These are phyloP conservation scores for Ophioderma brevispina DNA, from an alignment of 35 echinoderm and acorn worm genomes.

Conservation along the genomic window DNA sequence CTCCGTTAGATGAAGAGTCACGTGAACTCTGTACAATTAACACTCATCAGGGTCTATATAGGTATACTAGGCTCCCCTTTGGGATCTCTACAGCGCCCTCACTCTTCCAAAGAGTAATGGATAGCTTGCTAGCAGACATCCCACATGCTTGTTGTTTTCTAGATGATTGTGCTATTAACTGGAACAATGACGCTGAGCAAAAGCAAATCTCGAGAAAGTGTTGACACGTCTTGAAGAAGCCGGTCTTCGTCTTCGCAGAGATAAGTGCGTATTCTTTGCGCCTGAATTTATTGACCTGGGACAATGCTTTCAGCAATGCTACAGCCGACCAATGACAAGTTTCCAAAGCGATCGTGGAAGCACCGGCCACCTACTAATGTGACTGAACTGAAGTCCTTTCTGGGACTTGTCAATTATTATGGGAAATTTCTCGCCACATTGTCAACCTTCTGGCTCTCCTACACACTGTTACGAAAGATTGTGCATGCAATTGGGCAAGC, in stretches of 20 bases:
- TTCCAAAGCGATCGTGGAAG: constrained; percentile 42
- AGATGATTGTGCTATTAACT: constrained; percentile 63
- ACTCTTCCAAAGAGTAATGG: constrained; percentile 59
- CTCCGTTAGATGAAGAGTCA: background rate
- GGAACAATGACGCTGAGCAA: constrained; percentile 57
- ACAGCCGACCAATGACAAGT: constrained; percentile 23
- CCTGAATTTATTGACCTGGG: constrained; percentile 46
- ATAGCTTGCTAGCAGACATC: constrained; percentile 41
- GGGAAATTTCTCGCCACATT: too few species aligned
- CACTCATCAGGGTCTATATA: constrained; percentile 39
- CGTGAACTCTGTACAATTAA: constrained; percentile 48
- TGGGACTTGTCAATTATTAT: constrained; percentile 64
- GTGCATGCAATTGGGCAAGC: too few species aligned
- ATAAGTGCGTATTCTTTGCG: too few species aligned
- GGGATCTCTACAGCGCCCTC: constrained; percentile 41
- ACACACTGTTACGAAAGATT: too few species aligned
- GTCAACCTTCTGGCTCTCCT: too few species aligned
- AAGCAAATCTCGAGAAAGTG: constrained; percentile 49
- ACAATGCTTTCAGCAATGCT: constrained; percentile 41
- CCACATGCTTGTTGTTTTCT: constrained; percentile 36
- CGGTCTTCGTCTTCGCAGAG: constrained; percentile 57
- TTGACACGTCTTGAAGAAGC: constrained; percentile 26
- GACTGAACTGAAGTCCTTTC: constrained; percentile 60
- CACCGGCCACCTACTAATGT: constrained; percentile 37
- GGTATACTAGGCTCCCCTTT: constrained; percentile 5